A percentile compares a stretch with the other conserved stretches of the same genome.
These are phyloP conservation scores for Actenoides lindsayi DNA, from an alignment of 2,113 vertebrate genomes.

Conservation along the genomic window DNA sequence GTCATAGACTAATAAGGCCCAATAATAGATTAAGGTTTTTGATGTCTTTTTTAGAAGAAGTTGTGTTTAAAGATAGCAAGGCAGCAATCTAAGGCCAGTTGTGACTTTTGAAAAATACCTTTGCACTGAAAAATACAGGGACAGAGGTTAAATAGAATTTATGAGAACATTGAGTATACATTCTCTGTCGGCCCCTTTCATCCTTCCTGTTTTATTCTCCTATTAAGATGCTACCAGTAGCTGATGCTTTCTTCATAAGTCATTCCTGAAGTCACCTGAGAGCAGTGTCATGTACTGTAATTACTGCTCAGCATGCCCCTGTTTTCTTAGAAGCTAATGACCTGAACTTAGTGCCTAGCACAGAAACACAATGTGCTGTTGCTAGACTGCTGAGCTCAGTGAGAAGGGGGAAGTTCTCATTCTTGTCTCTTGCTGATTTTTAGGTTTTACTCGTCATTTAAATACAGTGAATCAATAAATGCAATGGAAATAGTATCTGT, in stretches of 20 bases:
- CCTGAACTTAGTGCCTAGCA: background rate
- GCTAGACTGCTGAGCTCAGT: background rate
- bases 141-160: background rate
- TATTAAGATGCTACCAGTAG: background rate
- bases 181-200: background rate
- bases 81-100: background rate
- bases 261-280: slow-evolving; percentile 19
- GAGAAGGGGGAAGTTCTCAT: background rate
- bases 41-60: background rate
- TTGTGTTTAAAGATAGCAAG: slow-evolving; percentile 1
- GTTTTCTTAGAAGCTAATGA: slow-evolving; percentile 18
- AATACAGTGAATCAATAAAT: background rate
- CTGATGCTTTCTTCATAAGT: background rate
- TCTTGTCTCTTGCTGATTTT: background rate
- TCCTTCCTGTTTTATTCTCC: background rate
- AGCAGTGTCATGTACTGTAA: slow-evolving; percentile 14
- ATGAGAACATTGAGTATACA: background rate
- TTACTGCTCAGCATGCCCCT: background rate
- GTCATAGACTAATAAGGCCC: background rate
- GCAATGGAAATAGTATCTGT: background rate
- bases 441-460: background rate
- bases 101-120: background rate
- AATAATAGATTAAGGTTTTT: background rate
- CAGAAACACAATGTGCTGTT: background rate
- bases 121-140: background rate